Evolutionary conservation across 2,113 vertebrate genomes (phyloP).

Genomic region (Melanocharis versteri): DNA sequence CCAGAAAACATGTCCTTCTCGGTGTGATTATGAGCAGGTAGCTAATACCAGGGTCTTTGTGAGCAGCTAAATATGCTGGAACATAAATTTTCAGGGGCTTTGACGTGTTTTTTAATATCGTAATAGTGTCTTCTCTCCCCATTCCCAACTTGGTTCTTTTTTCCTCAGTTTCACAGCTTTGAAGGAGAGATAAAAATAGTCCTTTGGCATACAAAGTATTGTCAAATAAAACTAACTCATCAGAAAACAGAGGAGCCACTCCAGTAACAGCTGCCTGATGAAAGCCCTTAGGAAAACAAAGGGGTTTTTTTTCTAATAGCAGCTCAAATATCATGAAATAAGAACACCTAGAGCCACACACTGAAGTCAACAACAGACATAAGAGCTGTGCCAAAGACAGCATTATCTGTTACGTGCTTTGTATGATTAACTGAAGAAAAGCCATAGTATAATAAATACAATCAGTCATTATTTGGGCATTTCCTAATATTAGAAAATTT

Average conservation of each 20-base stretch:
- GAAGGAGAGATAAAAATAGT: neutral
- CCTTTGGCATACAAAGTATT: neutral
- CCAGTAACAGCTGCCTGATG: neutral
- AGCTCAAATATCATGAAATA: neutral
- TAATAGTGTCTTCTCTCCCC: neutral
- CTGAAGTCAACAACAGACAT: neutral
- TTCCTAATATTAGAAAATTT: neutral
- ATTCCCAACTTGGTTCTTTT: neutral
- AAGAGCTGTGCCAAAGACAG: neutral
- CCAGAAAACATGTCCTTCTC: neutral
- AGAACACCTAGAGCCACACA: neutral
- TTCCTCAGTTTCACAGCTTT: neutral
- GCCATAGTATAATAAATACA: neutral
- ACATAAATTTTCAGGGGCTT: neutral
- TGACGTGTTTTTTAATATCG: neutral
- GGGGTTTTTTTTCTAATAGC: neutral
- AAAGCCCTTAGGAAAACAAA: neutral
- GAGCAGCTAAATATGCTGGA: neutral
- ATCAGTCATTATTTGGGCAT: neutral
- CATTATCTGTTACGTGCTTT: neutral
- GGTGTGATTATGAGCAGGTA: neutral
- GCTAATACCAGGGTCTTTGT: neutral
- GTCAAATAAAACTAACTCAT: neutral
- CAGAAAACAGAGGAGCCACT: neutral
- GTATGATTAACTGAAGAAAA: neutral